Base-by-base conservation (phyloP, 2,113 vertebrate species). In the Corythaixoides concolor region DNA sequence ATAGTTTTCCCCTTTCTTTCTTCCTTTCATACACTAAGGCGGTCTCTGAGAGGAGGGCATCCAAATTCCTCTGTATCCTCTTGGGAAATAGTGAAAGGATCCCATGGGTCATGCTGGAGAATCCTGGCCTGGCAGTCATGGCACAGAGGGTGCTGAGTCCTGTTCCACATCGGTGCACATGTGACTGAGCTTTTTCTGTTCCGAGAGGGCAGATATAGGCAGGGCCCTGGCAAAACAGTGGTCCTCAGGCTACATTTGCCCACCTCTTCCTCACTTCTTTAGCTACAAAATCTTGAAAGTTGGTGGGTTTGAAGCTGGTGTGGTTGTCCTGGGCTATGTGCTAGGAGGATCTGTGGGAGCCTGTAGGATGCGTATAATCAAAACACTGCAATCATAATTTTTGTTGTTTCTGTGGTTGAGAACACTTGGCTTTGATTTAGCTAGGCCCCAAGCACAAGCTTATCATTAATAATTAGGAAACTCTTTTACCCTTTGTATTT, bases 391-490 rank as follows among this genome's bases (percentile, higher is more conserved):
- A 12, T 93, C 7, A 37, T 55, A 58, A 58, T 83, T 95, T 95
- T 80, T 69, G 12, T 94, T 88, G 67, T 90, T 92, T 93, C 55
- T 84, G 79, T 58, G 39, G 59, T 50, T 80, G 55, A 89, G 50
- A 89, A 82, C 66, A 33, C 49, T 95, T 72, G 69, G 73, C 78
- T 93, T 90, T 91, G 45, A 69, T 91, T 93, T 90, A 58, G 45
- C 22, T 76, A 41, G 59, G 55, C 59, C 28, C 39, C 0, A 0
- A 76, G 37, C 63, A 50, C 63, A 77, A 80, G 28, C 53, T 80
- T 70, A 70, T 88, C 15, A 59, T 96, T 80, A 90, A 88, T 89
- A 90, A 90, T 88, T 85, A 83, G 67, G 70, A 91, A 96, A 91
- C 41, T 62, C 32, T 84, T 88, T n/a, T 75, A 58, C 3, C 50